Base-by-base conservation (phyloP, 37 sponge, comb jelly and placozoan genomes). In the Beroe forskalii region DNA sequence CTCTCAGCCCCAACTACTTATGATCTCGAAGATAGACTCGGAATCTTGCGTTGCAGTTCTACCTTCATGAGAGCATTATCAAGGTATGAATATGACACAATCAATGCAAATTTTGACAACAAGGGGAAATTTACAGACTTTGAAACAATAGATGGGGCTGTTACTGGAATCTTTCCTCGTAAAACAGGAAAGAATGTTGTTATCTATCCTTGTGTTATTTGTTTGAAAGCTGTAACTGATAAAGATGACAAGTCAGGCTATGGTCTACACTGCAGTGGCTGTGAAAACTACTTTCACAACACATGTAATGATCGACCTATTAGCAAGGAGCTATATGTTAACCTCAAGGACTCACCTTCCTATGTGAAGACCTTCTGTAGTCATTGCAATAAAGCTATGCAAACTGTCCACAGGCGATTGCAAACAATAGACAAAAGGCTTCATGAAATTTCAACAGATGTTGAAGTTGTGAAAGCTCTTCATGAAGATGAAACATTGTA, bases 231-330 rank as follows among this genome's bases (percentile, higher is more conserved):
- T 6, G 66, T 64, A 23, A 64, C 66, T 64, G 66, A 64, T 64
- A 22, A 27, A 27, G 20, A 6, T 6, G 25, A 64, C 31, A 8
- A 23, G 4, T n/a, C 66, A 30, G 66, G 66, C 25, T 27, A 22
- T 30, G 66, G 66, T 64, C 25, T 64, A 30, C 30, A 64, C 6
- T 64, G 66, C 66, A 64, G 31, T 64, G 66, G 66, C 66, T 64
- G 66, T 64, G 66, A 27, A 23, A 4, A 27, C 4, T 64, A n/a
- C 31, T 64, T 64, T 22, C 66, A 64, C 31, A 64, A 23, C 31
- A 64, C 20, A 6, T 64, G 66, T 64, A 64, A 8, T 27, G 31
- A 64, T 8, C 25, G 17, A 4, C 66, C 66, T 22, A 64, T 64
- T 30, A 22, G 25, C 25, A 64, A n/a, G 17, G 25, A 64, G 31